These are phyloP conservation scores for Sardinella longiceps DNA, from an alignment of 2,797 vertebrate genomes.

Conservation along the genomic window DNA sequence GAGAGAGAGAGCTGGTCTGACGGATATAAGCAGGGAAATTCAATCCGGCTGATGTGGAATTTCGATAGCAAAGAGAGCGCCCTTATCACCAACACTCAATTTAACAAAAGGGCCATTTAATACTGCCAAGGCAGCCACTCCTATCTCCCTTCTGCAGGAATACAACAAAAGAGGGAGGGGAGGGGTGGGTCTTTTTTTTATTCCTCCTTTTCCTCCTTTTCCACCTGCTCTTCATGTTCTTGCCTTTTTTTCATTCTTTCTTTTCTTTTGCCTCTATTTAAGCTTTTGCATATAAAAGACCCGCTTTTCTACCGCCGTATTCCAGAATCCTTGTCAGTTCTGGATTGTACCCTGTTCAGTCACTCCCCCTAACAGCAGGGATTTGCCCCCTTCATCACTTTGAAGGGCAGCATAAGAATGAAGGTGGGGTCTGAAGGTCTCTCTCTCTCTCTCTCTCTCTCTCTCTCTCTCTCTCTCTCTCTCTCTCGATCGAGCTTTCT, in stretches of 20 bases:
- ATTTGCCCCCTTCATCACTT: background rate
- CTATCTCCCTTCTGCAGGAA: slow-evolving; percentile 77
- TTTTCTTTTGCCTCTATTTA: background rate
- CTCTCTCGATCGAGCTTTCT: background rate
- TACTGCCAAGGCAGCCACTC: slow-evolving; percentile 75
- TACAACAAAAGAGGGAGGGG: slow-evolving; percentile 64
- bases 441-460: background rate
- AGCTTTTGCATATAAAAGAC: slow-evolving; percentile 3
- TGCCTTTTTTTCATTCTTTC: slow-evolving; percentile 32
- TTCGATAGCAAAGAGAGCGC: slow-evolving; percentile 81
- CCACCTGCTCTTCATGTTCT: slow-evolving; percentile 37
- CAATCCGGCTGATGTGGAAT: slow-evolving; percentile 86
- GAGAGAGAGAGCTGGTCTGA: slow-evolving; percentile 72
- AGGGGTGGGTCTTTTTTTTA: slow-evolving; percentile 34
- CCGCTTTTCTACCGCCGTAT: background rate
- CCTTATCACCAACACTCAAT: slow-evolving; percentile 86
- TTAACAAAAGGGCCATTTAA: slow-evolving; percentile 86
- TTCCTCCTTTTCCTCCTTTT: slow-evolving; percentile 53
- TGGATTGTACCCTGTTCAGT: background rate
- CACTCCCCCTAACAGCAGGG: background rate
- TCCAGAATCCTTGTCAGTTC: slow-evolving; percentile 1
- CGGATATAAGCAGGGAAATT: slow-evolving; percentile 88
- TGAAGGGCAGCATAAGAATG: background rate
- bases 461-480: background rate
- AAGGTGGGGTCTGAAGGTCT: background rate